These are phyloP conservation scores for Lepus timidus DNA, from an alignment of 2,113 vertebrate genomes.

Conservation along the genomic window DNA sequence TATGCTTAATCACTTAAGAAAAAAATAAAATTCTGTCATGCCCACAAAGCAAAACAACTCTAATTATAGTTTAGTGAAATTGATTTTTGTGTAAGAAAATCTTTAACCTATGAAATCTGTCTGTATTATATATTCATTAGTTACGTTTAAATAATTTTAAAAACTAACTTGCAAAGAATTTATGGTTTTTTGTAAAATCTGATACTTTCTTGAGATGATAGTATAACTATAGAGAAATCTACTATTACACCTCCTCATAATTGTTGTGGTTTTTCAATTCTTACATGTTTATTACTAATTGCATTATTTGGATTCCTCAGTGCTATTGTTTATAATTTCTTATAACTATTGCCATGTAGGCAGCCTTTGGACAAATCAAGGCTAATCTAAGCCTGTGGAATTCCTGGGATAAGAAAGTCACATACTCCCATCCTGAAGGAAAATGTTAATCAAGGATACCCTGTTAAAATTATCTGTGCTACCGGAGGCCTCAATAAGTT, in stretches of 20 bases:
- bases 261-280: conserved; percentile 1
- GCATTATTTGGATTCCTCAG: not conserved
- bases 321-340: not conserved
- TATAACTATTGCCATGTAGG: not conserved
- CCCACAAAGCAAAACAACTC: not conserved
- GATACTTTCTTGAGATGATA: not conserved
- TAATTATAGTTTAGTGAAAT: not conserved
- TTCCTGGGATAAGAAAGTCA: no score
- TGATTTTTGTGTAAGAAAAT: not conserved
- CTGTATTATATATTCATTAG: not conserved
- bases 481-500: no score
- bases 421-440: no score
- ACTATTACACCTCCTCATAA: not conserved
- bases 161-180: conserved; percentile 22
- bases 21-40: not conserved
- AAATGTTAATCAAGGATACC: no score
- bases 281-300: not conserved
- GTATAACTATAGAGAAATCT: not conserved
- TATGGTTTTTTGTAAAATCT: not conserved
- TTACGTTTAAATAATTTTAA: not conserved
- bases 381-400: no score
- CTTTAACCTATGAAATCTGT: not conserved
- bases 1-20: not conserved
- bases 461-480: no score
- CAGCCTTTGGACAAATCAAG: no score